Base-by-base conservation (phyloP, 2,113 vertebrate species). In the Propithecus coquereli region DNA sequence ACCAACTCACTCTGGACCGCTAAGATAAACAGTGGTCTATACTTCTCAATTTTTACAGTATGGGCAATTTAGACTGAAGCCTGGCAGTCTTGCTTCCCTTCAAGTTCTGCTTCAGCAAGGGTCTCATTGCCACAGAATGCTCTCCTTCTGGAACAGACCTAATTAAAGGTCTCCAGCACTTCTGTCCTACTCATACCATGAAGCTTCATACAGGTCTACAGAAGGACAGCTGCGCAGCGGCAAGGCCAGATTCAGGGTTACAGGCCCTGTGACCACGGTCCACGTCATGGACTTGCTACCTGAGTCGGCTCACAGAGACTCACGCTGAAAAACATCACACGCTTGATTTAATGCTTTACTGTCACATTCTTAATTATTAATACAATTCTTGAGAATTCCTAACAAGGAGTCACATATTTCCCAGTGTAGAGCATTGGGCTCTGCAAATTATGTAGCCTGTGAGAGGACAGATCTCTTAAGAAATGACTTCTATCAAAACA, bases 41-140 rank as follows among this genome's bases (percentile, higher is more conserved):
- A 73, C 81, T 96, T 96, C 96, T 94, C 65, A 63, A 90, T 97
- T 86, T 52, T 70, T 27, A 14, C 5, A 23, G 6, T 1, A 23
- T 6, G 9, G 22, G 16, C 11, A 37, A n/a, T 54, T 22, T 34
- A 17, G 40, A 47, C 17, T 40, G 30, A 13, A 34, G 40, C 1
- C 73, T 66, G 8, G 14, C 8, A 32, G 22, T 25, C 37, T 52
- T 52, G 40, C 1, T 63, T 61, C 20, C 10, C 34, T 47, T 2
- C 8, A 13, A 22, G 8, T 59, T 27, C 13, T 47, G 27, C 61
- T 57, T 61, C 37, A 50, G 6, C 17, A 23, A 40, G 10, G 2
- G 1, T 27, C 13, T 1, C 61, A 14, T 30, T 63, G 54, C 54
- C n/a, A 77, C 13, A n/a, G 47, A 61, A 79, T 34, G 8, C 32